Evolutionary conservation across 2,888 invertebrate genomes (phyloP).

Genomic region (Luperina nickerlii): DNA sequence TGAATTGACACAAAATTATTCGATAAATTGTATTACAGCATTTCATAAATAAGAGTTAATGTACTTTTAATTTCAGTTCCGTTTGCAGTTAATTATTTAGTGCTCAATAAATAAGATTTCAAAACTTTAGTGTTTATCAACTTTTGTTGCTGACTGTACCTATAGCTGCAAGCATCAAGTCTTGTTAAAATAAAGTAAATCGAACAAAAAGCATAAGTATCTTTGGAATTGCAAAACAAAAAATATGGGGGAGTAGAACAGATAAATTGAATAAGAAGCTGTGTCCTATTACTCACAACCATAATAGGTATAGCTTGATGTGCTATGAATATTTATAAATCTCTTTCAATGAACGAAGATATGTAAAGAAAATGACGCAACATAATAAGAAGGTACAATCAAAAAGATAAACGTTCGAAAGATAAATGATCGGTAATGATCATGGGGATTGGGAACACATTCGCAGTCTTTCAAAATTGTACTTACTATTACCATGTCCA

Average conservation of each 20-base stretch:
- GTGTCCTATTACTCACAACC: neutral
- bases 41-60: neutral
- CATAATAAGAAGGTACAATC: neutral
- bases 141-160: neutral
- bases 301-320: conserved; percentile 7
- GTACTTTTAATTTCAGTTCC: neutral
- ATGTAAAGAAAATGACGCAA: neutral
- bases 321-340: conserved; percentile 21
- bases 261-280: conserved; percentile 13
- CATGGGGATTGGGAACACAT: too few species aligned
- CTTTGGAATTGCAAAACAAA: neutral
- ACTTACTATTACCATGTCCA: neutral
- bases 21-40: neutral
- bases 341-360: neutral
- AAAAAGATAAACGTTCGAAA: neutral
- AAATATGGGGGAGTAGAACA: neutral
- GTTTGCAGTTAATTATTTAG: neutral
- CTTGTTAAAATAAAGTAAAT: neutral
- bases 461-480: neutral
- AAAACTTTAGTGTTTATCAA: neutral
- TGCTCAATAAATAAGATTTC: neutral
- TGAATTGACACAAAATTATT: neutral
- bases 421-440: too few species aligned
- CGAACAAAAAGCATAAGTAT: neutral
- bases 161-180: neutral